These are phyloP conservation scores for Cephus nigrinus DNA, from an alignment of 2,888 invertebrate species.

Conservation along the genomic window DNA sequence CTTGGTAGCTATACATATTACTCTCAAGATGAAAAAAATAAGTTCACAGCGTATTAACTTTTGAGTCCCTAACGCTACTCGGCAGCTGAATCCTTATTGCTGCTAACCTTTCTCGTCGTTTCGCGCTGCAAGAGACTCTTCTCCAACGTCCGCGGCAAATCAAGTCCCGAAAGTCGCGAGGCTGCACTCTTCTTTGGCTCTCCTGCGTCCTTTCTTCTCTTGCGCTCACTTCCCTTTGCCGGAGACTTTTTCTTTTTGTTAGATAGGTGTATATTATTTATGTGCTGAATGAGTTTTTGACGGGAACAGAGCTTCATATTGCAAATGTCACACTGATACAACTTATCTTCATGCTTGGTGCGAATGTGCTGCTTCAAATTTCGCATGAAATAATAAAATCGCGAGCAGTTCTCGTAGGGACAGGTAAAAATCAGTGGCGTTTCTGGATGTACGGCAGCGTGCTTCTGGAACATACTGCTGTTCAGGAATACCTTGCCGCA, in stretches of 20 bases:
- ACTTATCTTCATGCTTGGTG: constrained; percentile 68
- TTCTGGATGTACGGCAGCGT: constrained; percentile 47
- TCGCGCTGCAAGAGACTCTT: constrained; percentile 29
- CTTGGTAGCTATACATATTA: not conserved
- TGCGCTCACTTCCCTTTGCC: constrained; percentile 17
- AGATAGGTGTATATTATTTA: constrained; percentile 32
- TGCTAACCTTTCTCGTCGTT: not conserved
- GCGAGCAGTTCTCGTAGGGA: constrained; percentile 59
- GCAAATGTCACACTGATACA: constrained; percentile 51
- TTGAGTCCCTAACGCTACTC: not conserved
- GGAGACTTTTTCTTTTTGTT: constrained; percentile 20
- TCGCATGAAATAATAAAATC: constrained; percentile 69
- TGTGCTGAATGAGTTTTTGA: constrained; percentile 39
- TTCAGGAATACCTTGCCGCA: constrained; percentile 48
- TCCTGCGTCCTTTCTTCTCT: constrained; percentile 44
- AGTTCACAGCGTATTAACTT: not conserved
- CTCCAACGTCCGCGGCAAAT: constrained; percentile 33
- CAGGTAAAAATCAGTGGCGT: constrained; percentile 50
- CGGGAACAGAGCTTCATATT: constrained; percentile 33
- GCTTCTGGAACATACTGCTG: constrained; percentile 35
- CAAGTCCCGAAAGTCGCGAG: constrained; percentile 39
- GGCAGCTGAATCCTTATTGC: not conserved
- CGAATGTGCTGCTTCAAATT: constrained; percentile 71
- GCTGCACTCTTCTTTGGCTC: constrained; percentile 39
- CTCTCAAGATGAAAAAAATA: not conserved